These are phyloP conservation scores for Lamellibrachia columna DNA, from an alignment of 2,888 invertebrate species.

Conservation along the genomic window DNA sequence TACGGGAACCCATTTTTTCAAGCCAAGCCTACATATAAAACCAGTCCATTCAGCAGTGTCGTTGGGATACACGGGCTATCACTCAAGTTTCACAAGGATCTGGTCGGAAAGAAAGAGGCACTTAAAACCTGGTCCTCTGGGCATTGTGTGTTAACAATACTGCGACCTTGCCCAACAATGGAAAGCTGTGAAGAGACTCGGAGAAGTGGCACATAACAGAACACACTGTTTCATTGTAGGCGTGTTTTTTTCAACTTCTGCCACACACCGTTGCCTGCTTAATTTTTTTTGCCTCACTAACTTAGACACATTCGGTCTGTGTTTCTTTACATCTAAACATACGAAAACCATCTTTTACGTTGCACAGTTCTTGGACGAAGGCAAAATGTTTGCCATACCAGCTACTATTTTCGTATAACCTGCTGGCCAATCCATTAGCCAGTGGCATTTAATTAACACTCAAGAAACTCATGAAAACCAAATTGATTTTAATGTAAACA, in stretches of 20 bases:
- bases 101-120: neutral
- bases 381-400: neutral
- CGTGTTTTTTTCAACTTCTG: neutral
- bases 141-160: neutral
- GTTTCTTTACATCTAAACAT: neutral
- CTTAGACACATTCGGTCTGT: neutral
- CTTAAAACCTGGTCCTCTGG: neutral
- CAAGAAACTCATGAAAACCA: neutral
- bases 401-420: neutral
- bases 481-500: neutral
- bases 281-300: neutral
- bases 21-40: neutral
- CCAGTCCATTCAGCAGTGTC: neutral
- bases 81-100: neutral
- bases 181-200: neutral
- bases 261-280: neutral
- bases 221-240: neutral
- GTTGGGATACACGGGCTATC: neutral
- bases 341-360: neutral
- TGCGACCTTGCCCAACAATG: neutral
- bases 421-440: neutral
- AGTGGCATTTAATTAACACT: neutral
- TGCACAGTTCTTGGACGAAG: neutral
- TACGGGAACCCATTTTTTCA: neutral
- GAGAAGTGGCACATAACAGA: neutral